These are phyloP conservation scores for Kobus ellipsiprymnus DNA, from an alignment of 2,113 vertebrate genomes.

Conservation along the genomic window DNA sequence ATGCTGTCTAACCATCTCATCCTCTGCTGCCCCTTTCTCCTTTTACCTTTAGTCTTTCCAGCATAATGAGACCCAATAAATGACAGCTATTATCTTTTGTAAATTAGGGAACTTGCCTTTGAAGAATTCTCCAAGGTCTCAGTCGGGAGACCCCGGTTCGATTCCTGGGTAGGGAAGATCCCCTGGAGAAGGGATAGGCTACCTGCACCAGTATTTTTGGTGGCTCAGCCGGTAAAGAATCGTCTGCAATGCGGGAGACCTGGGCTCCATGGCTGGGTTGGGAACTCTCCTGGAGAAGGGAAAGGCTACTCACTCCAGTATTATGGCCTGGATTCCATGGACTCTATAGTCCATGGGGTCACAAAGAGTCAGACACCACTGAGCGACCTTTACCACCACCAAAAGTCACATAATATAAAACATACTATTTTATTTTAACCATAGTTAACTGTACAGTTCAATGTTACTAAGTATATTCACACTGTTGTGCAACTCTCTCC, in stretches of 20 bases:
- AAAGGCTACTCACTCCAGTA: not conserved
- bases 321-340: not conserved
- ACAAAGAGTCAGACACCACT: accelerated
- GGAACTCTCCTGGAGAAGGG: not conserved
- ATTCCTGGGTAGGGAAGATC: not conserved
- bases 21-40: not conserved
- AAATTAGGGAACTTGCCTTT: not conserved
- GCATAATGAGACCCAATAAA: too few species aligned
- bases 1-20: not conserved
- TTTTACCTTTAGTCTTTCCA: not conserved
- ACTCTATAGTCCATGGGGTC: not conserved
- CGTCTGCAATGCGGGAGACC: accelerated
- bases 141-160: accelerated
- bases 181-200: not conserved
- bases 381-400: not conserved
- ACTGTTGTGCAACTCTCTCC: not conserved
- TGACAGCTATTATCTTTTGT: not conserved
- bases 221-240: not conserved
- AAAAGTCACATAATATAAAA: not conserved
- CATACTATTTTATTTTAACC: not conserved
- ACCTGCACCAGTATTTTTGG: not conserved
- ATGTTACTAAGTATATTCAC: not conserved
- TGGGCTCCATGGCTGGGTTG: not conserved
- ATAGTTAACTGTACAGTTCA: not conserved
- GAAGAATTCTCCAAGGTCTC: not conserved